Percentiles rank a stretch among this genome's conserved stretches.
phyloP scores from a whole-genome alignment of 2,113 vertebrate genomes.

The Pipra filicauda region DNA sequence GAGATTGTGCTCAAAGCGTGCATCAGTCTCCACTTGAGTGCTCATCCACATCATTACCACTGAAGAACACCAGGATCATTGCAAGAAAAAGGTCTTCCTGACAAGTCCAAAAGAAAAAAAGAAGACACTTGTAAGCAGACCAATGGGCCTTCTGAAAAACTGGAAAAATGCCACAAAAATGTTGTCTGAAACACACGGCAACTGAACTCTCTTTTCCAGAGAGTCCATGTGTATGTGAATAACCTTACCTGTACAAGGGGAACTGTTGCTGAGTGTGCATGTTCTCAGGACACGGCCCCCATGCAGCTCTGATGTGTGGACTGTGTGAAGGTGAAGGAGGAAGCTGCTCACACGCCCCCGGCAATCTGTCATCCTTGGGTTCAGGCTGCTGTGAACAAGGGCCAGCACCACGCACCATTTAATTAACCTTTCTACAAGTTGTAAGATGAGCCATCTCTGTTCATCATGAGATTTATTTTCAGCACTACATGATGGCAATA shows the following conservation, averaged over 20 bases:
- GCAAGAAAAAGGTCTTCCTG: background rate
- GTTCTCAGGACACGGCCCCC: fast-evolving
- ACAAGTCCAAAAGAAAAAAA: background rate
- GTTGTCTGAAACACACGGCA: background rate
- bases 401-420: constrained; percentile 33
- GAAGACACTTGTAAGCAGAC: background rate
- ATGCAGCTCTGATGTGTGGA: background rate
- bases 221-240: background rate
- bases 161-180: background rate
- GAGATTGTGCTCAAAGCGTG: background rate
- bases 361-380: background rate
- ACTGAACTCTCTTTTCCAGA: background rate
- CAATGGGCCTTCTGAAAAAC: background rate
- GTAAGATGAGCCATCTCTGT: constrained; percentile 7
- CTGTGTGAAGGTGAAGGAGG: background rate
- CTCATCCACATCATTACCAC: too few species aligned
- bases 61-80: background rate
- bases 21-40: background rate
- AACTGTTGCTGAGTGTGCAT: fast-evolving
- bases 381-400: background rate
- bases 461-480: background rate
- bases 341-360: background rate
- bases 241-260: background rate
- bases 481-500: background rate
- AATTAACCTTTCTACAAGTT: constrained; percentile 51